Evolutionary conservation across 2,113 vertebrate species (phyloP), one percentile per base, ranked within the genome.

Genomic region (Pitta sordida): DNA sequence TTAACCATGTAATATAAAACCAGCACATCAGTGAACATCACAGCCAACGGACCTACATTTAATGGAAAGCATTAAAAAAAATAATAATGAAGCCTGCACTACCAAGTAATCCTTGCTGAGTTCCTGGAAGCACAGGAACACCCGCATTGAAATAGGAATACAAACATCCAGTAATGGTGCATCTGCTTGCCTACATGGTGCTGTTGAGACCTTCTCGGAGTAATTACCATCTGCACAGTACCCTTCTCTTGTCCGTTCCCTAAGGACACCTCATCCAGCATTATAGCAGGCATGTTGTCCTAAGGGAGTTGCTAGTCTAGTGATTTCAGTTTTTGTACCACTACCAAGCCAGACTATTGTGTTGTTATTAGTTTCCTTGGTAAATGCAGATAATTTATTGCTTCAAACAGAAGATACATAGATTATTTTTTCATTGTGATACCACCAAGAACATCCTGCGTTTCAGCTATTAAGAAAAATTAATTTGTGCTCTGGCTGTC

Each of bases 1-100:
- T 85, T 79, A 95, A 94, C 62, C 58, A 59, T 65, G 94, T 95
- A 95, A 95, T 48, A 91, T 76, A 86, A 96, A 93, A 96, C 92
- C 93, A 83, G 79, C 36, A 86, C 86, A 93, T 91, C 77, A 82
- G 68, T 68, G 58, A 96, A 86, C 73, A 78, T 84, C 62, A 79
- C 1, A 0, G 67, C 78, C 88, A 87, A 87, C 18, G 85, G 86
- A 89, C 70, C 89, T 85, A 92, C 32, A 87, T 73, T 82, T 89
- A 94, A 94, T 53, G 69, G 92, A 84, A 92, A 91, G 74, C 41
- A 76, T 91, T 94, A 44, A 0, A 68, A 94, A 90, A 88, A 77
- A 86, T 15, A 81, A 91, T 20, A 81, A 88, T 26, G 65, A 91
- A 95, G 86, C 91, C 65, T 71, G 76, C 77, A 58, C 10, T 81